phyloP scores from a whole-genome alignment of 2,113 vertebrate species.

The Brachionichthys hirsutus region DNA sequence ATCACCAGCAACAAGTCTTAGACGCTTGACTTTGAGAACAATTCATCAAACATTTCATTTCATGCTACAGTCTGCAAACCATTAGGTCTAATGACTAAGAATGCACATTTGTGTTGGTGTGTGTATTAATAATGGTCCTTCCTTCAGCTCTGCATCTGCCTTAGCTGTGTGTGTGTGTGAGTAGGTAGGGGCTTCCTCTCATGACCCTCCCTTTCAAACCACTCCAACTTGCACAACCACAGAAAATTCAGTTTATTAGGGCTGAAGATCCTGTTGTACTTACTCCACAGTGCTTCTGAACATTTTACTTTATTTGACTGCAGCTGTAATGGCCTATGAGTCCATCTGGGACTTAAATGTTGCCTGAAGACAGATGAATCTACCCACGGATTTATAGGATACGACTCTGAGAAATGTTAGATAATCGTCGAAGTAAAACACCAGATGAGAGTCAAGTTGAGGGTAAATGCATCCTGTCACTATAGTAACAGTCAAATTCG shows the following conservation, averaged over 20 bases:
- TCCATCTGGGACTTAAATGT: constrained; percentile 27
- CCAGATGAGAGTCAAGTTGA: neutral
- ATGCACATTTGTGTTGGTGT: constrained; percentile 41
- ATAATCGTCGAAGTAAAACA: neutral
- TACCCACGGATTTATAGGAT: neutral
- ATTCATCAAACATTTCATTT: constrained; percentile 72
- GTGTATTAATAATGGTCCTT: constrained; percentile 54
- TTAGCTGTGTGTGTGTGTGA: neutral
- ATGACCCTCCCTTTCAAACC: constrained; percentile 5
- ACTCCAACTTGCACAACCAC: constrained; percentile 31
- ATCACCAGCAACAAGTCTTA: constrained; percentile 46
- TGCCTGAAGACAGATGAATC: constrained; percentile 6
- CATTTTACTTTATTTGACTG: constrained; percentile 38
- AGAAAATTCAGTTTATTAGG: constrained; percentile 43
- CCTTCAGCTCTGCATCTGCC: constrained; percentile 33
- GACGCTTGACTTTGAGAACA: constrained; percentile 59
- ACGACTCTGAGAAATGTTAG: constrained; percentile 12
- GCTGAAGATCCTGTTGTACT: constrained; percentile 23
- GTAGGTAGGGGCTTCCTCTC: neutral
- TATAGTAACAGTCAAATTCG: constrained; percentile 2
- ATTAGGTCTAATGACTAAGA: constrained; percentile 65
- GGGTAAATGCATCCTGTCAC: neutral
- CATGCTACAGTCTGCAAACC: constrained; percentile 60
- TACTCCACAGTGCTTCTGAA: constrained; percentile 17
- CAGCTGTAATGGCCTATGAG: constrained; percentile 38